phyloP scores from a whole-genome alignment of 2,888 invertebrate genomes.

The Hirtodrosophila duncani region DNA sequence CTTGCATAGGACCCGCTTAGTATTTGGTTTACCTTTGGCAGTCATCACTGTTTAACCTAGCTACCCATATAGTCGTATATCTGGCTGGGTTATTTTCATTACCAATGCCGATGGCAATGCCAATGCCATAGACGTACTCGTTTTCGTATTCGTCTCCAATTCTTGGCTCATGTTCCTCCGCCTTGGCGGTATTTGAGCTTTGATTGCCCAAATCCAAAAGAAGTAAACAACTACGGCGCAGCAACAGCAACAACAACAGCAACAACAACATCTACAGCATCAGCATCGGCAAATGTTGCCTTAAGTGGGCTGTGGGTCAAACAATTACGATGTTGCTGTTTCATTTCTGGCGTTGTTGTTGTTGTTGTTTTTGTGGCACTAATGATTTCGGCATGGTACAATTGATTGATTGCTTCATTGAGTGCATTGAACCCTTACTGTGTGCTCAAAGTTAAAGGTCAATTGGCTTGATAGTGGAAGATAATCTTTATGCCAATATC shows the following conservation, averaged over 20 bases:
- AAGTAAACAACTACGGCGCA: slow-evolving; percentile 17
- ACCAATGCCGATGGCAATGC: slow-evolving; percentile 30
- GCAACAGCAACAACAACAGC: slow-evolving; percentile 18
- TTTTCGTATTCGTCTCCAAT: slow-evolving; percentile 52
- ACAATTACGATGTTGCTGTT: slow-evolving; percentile 36
- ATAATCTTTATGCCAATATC: too few species aligned
- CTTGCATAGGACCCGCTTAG: too few species aligned
- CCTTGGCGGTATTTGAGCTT: slow-evolving; percentile 64
- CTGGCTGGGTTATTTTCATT: too few species aligned
- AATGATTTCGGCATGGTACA: slow-evolving; percentile 59
- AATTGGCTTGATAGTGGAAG: slow-evolving; percentile 68
- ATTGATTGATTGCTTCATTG: slow-evolving; percentile 16
- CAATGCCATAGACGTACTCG: slow-evolving; percentile 27
- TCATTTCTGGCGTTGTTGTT: slow-evolving; percentile 40
- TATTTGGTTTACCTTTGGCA: too few species aligned
- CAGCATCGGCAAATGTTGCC: slow-evolving; percentile 33
- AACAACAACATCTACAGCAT: slow-evolving; percentile 2
- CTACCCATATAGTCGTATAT: slow-evolving; percentile 38
- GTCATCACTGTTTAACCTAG: slow-evolving; percentile 35
- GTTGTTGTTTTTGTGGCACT: slow-evolving; percentile 52
- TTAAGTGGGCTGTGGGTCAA: slow-evolving; percentile 71
- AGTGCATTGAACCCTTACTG: slow-evolving; percentile 61
- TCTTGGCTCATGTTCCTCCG: slow-evolving; percentile 58
- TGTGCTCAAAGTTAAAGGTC: slow-evolving; percentile 37
- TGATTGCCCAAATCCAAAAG: slow-evolving; percentile 63